Base-by-base conservation (phyloP, 2,888 invertebrate genomes). In the Villa cingulata region DNA sequence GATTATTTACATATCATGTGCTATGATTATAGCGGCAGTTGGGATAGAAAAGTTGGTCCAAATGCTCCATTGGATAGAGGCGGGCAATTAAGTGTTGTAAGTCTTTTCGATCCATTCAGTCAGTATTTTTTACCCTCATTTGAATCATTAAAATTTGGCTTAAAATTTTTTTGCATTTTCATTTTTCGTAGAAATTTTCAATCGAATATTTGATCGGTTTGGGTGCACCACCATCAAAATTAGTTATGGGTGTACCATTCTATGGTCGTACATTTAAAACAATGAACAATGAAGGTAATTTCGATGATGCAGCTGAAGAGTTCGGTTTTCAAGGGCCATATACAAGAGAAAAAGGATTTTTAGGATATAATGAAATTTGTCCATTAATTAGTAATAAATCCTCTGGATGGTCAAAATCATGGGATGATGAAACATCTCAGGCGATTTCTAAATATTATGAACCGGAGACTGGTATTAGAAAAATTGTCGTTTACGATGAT, bases 281-380 rank as follows among this genome's bases (percentile, higher is more conserved):
- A n/a, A 59, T 63, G 1, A 63, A 72, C 4, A 63, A 72, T 4
- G 53, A 62, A 36, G 64, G 65, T 4, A 57, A 60, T 46, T 60
- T 65, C 0, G 65, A 68, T 3, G 68, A 68, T 45, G 62, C 62
- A 7, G 75, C 78, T 0, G 68, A 75, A 50, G 72, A 71, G 17
- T 66, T 66, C 7, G 86, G 86, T 0, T 86, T 86, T 60, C 76
- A 77, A 54, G 91, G 90, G 2, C 84, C 85, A 0, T 84, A 72
- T 54, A 89, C 85, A 1, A 74, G 75, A 17, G 86, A 89, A 64
- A 76, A 79, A 55, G 90, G 90, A 0, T 88, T 88, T 56, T 77
- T 90, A 70, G 91, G 90, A 2, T 91, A 86, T 62, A 89, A 90
- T 63, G 91, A 91, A 76, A 81, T 86, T 44, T 86, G 85, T 58